phyloP scores from a whole-genome alignment of 2,113 vertebrate species.

The Mastomys natalensis region DNA sequence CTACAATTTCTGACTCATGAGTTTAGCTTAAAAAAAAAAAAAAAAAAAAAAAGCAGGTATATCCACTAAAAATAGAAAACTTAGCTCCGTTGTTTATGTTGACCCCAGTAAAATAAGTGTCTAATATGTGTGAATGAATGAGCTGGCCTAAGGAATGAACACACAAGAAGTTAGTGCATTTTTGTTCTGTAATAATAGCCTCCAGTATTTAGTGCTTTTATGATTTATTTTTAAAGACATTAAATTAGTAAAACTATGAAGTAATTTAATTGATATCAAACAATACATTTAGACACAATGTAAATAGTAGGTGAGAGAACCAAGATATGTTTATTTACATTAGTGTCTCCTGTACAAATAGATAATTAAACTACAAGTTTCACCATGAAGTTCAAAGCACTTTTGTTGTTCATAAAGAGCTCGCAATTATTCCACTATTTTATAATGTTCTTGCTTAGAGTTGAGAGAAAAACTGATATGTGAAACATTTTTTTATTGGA shows the following conservation, averaged over 20 bases:
- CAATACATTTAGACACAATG: neutral
- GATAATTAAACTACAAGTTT: conserved; percentile 1
- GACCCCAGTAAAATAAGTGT: neutral
- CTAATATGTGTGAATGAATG: neutral
- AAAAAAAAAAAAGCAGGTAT: neutral
- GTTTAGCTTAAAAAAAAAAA: neutral
- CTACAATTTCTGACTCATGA: neutral
- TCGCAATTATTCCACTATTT: neutral
- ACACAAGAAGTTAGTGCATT: neutral
- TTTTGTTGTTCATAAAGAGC: neutral
- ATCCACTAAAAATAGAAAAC: neutral
- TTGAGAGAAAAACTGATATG: neutral
- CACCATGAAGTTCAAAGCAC: neutral
- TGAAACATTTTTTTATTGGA: neutral
- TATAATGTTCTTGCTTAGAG: neutral
- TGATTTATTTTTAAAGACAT: neutral
- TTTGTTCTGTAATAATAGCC: neutral
- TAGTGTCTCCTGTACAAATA: neutral
- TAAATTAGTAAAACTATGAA: neutral
- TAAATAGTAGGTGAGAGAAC: neutral
- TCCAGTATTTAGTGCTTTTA: neutral
- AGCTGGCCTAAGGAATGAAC: neutral
- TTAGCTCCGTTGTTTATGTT: neutral
- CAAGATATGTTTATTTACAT: neutral
- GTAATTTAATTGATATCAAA: neutral